phyloP scores from a whole-genome alignment of 2,888 invertebrate species.

The Drosophila pullipes region DNA sequence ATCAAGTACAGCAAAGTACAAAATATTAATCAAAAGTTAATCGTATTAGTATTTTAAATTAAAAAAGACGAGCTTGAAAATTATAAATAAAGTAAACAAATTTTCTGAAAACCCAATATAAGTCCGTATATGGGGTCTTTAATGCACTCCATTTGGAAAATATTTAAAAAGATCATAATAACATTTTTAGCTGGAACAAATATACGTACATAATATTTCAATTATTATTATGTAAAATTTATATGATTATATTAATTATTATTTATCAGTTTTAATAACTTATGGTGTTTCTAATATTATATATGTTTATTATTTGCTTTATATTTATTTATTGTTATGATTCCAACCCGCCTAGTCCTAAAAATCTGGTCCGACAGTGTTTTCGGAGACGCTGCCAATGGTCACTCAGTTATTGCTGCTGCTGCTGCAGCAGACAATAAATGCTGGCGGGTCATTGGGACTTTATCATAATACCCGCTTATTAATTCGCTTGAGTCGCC shows the following conservation, averaged over 20 bases:
- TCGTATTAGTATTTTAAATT: background rate
- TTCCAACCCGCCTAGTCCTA: background rate
- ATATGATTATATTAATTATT: background rate
- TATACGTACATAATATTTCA: background rate
- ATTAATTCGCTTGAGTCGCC: conserved; percentile 56
- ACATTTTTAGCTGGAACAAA: background rate
- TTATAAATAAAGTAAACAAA: background rate
- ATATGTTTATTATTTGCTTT: background rate
- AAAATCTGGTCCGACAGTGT: conserved; percentile 32
- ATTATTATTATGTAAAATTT: background rate
- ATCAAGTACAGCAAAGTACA: background rate
- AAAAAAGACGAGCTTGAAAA: background rate
- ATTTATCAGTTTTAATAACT: background rate
- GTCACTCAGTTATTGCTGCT: conserved; percentile 51
- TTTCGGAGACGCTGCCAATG: conserved; percentile 35
- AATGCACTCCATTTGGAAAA: background rate
- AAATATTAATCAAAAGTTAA: background rate
- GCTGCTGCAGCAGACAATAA: conserved; percentile 27
- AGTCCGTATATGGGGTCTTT: background rate
- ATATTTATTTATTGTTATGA: background rate
- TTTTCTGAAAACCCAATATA: rapidly evolving
- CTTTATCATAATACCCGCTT: conserved; percentile 66
- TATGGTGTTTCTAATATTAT: background rate
- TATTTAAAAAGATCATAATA: background rate
- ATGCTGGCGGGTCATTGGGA: conserved; percentile 22